Conservation (phyloP, 2,888 invertebrate species). For the Pristionchus exspectatus region DNA sequence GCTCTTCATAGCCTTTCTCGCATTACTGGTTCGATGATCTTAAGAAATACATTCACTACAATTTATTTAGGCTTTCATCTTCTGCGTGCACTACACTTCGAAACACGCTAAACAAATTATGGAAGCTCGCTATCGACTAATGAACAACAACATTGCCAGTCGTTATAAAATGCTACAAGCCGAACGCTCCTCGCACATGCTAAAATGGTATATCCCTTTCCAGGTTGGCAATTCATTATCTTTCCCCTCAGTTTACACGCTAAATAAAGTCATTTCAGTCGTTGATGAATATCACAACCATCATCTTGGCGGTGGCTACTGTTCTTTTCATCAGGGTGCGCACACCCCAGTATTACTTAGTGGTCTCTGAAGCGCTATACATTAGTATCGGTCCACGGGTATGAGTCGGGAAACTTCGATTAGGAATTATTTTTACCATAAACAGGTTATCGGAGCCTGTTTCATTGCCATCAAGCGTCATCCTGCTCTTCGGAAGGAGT, state of each 20-base stretch:
- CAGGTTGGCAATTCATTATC: background rate
- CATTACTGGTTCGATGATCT: background rate
- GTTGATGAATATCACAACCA: background rate
- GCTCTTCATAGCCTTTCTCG: background rate
- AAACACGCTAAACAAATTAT: background rate
- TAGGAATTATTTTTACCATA: background rate
- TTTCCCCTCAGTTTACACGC: too few species aligned
- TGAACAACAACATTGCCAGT: slow-evolving; percentile 11
- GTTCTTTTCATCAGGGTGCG: background rate
- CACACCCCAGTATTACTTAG: background rate
- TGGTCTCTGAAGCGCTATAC: background rate
- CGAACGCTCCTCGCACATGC: background rate
- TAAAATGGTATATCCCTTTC: background rate
- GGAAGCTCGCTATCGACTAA: background rate
- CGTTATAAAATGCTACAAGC: slow-evolving; percentile 13
- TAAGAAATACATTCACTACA: background rate
- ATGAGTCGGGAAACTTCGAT: background rate
- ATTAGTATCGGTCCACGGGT: slow-evolving; percentile 16
- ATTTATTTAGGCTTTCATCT: background rate
- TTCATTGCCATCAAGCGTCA: background rate
- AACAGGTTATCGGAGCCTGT: slow-evolving; percentile 12
- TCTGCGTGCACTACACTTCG: slow-evolving; percentile 22
- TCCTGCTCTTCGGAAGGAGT: background rate
- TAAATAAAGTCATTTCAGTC: background rate
- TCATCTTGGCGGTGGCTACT: background rate